Conservation (phyloP, 2,797 vertebrate species). For the Botia almorhae region DNA sequence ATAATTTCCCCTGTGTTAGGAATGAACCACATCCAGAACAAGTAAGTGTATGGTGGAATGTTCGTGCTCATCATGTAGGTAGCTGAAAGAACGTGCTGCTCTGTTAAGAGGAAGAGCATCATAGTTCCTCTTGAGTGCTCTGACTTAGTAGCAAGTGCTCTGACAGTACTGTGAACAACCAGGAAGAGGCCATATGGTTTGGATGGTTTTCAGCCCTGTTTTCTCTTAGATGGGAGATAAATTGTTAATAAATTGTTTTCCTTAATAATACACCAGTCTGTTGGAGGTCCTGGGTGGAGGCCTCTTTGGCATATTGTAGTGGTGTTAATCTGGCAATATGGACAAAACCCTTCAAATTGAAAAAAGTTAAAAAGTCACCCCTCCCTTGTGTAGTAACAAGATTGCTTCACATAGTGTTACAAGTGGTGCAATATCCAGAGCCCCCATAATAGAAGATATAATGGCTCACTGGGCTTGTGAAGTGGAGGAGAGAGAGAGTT, state of each 20-base stretch:
- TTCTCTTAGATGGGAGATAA: neutral
- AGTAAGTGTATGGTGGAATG: constrained; percentile 22
- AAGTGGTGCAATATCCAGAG: constrained; percentile 67
- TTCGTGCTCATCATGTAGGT: constrained; percentile 23
- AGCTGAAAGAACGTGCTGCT: constrained; percentile 36
- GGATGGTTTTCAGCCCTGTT: neutral
- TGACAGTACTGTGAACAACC: constrained; percentile 14
- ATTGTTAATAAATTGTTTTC: constrained; percentile 1
- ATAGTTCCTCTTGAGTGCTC: constrained; percentile 23
- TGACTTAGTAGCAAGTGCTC: neutral
- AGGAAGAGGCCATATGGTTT: constrained; percentile 9
- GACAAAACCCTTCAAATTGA: constrained; percentile 39
- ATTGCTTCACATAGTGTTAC: constrained; percentile 61
- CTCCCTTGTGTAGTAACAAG: constrained; percentile 65
- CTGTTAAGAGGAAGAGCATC: constrained; percentile 20
- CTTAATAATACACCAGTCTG: constrained; percentile 9
- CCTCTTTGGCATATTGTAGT: constrained; percentile 36
- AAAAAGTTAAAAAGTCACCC: constrained; percentile 48
- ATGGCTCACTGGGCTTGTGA: constrained; percentile 67
- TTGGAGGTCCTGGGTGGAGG: constrained; percentile 36
- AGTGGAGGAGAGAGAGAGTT: constrained; percentile 72
- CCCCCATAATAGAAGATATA: constrained; percentile 68
- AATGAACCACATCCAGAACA: neutral
- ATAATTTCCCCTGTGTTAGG: constrained; percentile 25
- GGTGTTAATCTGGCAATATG: constrained; percentile 43